Evolutionary conservation across 2,113 vertebrate genomes (phyloP).

Genomic region (Oryctolagus cuniculus): mOryCun1.1 NC_091436.1:130647501-130648000

Average conservation of each 20-base stretch:
- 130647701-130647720: background rate
- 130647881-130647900: background rate
- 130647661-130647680: background rate
- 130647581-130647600: background rate
- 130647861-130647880: background rate
- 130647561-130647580: background rate
- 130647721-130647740: background rate
- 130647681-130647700: background rate
- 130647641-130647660: background rate
- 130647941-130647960: no score
- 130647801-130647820: background rate
- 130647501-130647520: background rate
- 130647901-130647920: background rate
- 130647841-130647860: background rate
- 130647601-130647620: accelerated
- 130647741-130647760: background rate
- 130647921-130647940: background rate
- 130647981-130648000: accelerated
- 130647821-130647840: background rate
- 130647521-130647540: no score
- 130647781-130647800: background rate
- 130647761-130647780: background rate
- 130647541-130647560: no score
- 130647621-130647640: background rate
- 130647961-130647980: no score